Percentiles rank a stretch among this genome's conserved stretches.
Conservation (phyloP, 2,888 invertebrate genomes). For the Ornithoptera alexandrae region DNA sequence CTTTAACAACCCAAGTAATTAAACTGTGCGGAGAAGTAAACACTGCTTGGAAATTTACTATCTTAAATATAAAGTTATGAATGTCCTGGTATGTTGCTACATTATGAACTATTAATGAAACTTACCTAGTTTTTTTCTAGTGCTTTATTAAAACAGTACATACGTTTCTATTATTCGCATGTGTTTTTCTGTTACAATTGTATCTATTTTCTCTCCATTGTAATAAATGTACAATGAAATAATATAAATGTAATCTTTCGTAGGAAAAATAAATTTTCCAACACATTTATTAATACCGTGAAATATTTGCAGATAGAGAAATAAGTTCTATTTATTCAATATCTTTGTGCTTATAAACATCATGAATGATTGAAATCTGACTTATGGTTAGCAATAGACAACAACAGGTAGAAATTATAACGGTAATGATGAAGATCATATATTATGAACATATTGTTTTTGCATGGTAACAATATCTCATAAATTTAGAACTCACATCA, state of each 20-base stretch:
- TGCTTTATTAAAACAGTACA: not conserved
- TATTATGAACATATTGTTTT: not conserved
- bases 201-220: no score
- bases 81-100: not conserved
- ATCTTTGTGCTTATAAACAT: no score
- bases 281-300: no score
- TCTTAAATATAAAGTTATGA: not conserved
- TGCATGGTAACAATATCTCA: not conserved
- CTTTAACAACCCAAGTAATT: constrained; percentile 1
- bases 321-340: no score
- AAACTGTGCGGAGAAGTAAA: not conserved
- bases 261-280: no score
- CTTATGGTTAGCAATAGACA: no score
- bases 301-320: no score
- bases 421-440: not conserved
- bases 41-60: not conserved
- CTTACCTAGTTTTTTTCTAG: not conserved
- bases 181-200: not conserved
- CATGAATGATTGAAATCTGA: no score
- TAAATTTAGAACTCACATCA: not conserved
- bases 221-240: no score
- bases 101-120: not conserved
- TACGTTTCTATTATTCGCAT: not conserved
- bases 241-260: no score
- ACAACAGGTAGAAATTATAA: not conserved